phyloP scores from a whole-genome alignment of 2,888 invertebrate genomes.

The Calliscelio sp. region DNA sequence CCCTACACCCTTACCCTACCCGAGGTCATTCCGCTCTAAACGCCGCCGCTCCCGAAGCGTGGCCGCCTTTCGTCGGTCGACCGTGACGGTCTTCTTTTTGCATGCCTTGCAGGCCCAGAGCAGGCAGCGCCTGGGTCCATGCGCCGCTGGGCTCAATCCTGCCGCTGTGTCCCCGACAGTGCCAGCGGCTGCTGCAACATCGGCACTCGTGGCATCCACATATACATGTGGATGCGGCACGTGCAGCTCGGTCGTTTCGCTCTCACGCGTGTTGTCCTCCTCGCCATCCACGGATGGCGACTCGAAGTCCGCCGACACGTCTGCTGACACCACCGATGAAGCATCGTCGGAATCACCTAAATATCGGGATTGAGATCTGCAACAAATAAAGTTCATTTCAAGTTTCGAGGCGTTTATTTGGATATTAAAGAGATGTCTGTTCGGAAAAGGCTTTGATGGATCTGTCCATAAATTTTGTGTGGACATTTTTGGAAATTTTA shows the following conservation, averaged over 20 bases:
- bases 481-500: no score
- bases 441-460: no score
- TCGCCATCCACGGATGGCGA: conserved; percentile 80
- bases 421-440: no score
- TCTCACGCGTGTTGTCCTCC: conserved; percentile 70
- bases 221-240: conserved; percentile 84
- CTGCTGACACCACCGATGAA: conserved; percentile 83
- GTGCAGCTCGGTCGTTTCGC: conserved; percentile 76
- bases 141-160: conserved; percentile 65
- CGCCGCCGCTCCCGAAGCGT: conserved; percentile 97
- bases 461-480: no score
- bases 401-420: no score
- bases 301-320: conserved; percentile 83
- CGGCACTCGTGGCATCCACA: conserved; percentile 79
- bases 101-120: conserved; percentile 99
- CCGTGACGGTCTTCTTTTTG: conserved; percentile 97
- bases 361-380: conserved; percentile 81
- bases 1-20: no score
- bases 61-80: conserved; percentile 98
- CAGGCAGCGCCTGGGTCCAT: conserved; percentile 91
- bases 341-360: conserved; percentile 83
- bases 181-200: background rate
- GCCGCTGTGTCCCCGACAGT: background rate
- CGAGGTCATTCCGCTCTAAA: no score
- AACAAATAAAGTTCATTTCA: no score